Evolutionary conservation across 1,140 invertebrate species (phyloP).

Genomic region (Lordiphosa stackelbergi): DNA sequence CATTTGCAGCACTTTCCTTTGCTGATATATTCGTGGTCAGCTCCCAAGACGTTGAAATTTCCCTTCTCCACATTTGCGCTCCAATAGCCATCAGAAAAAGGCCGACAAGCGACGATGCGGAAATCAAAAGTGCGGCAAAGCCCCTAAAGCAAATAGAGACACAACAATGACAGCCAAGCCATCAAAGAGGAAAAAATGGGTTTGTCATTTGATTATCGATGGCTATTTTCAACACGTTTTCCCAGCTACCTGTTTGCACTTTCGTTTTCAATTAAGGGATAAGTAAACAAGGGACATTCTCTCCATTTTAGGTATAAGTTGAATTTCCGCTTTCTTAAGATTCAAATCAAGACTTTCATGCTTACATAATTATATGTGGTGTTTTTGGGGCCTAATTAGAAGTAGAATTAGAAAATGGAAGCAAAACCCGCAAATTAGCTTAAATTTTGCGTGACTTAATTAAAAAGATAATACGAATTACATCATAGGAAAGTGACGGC

Average conservation of each 20-base stretch:
- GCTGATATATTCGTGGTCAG: constrained; percentile 4
- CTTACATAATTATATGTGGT: constrained; percentile 46
- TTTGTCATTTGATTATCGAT: constrained; percentile 65
- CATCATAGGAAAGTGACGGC: constrained; percentile 55
- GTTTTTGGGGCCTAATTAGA: constrained; percentile 36
- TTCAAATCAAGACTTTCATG: constrained; percentile 35
- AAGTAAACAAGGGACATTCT: constrained; percentile 22
- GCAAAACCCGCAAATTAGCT: constrained; percentile 52
- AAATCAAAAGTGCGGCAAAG: constrained; percentile 56
- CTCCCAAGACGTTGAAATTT: constrained; percentile 21
- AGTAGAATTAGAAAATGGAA: constrained; percentile 45
- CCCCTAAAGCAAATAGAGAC: constrained; percentile 13
- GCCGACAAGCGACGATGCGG: constrained; percentile 50
- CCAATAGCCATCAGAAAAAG: constrained; percentile 24
- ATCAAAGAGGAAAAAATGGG: constrained; percentile 27
- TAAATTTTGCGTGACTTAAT: constrained; percentile 70
- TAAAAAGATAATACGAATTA: constrained; percentile 51
- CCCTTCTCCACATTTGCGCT: constrained; percentile 35
- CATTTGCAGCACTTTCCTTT: constrained; percentile 48
- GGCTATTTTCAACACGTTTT: constrained; percentile 17
- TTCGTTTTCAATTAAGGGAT: constrained; percentile 68
- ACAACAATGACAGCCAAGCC: constrained; percentile 10
- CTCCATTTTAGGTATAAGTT: constrained; percentile 4
- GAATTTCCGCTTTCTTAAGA: constrained; percentile 41
- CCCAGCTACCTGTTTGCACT: constrained; percentile 51